Conservation (phyloP, 2,888 invertebrate genomes). For the Strigamia crassipes region DNA sequence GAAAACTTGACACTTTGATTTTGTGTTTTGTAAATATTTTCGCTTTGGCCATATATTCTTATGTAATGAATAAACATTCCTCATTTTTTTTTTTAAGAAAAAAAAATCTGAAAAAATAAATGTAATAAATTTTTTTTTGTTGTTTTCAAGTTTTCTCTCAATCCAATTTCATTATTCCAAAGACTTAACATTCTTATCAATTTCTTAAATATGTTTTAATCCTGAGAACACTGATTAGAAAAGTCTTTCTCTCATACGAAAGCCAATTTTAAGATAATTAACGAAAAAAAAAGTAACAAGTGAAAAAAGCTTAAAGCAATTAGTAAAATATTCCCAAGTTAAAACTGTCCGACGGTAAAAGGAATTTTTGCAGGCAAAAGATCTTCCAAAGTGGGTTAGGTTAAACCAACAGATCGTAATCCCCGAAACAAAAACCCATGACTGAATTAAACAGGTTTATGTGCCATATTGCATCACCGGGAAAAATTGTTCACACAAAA, state of each 20-base stretch:
- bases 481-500: slow-evolving; percentile 15
- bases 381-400: slow-evolving; percentile 24
- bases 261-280: neutral
- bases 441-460: slow-evolving; percentile 19
- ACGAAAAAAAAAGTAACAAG: neutral
- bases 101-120: neutral
- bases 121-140: neutral
- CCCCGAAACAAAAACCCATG: slow-evolving; percentile 37
- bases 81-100: neutral
- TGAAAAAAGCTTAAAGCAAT: neutral
- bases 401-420: slow-evolving; percentile 15
- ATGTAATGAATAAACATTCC: neutral
- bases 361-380: neutral
- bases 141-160: slow-evolving; percentile 13
- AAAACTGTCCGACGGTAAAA: neutral
- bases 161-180: neutral
- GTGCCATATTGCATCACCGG: slow-evolving; percentile 7
- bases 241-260: slow-evolving; percentile 1
- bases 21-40: neutral
- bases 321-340: neutral
- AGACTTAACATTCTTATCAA: neutral
- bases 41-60: slow-evolving; percentile 9
- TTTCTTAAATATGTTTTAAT: neutral
- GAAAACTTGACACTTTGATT: neutral
- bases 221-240: neutral